A percentile compares a stretch with the other conserved stretches of the same genome.
Conservation (phyloP, 2,888 invertebrate genomes). For the Criorhina ranunculi region DNA sequence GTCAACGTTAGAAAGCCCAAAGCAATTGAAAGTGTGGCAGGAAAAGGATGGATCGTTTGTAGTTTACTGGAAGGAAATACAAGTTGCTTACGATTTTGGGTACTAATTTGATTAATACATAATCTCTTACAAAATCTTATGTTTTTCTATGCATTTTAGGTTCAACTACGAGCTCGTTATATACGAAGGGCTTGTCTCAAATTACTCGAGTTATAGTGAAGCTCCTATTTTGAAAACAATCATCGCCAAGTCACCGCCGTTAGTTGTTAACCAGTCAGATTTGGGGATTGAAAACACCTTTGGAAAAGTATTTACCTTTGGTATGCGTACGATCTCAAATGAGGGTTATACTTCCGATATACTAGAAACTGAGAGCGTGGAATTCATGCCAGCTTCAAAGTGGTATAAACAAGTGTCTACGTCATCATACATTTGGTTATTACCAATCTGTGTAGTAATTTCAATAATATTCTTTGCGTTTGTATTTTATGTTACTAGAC, state of each 20-base stretch:
- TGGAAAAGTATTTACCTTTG: constrained; percentile 87
- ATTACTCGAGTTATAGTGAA: constrained; percentile 85
- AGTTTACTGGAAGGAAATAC: constrained; percentile 88
- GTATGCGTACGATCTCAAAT: constrained; percentile 87
- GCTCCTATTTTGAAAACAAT: constrained; percentile 82
- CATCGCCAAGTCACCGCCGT: constrained; percentile 85
- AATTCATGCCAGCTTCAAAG: constrained; percentile 76
- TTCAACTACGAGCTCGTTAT: constrained; percentile 89
- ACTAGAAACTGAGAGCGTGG: constrained; percentile 78
- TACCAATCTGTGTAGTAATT: constrained; percentile 83
- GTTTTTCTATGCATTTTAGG: constrained; percentile 79
- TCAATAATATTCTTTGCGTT: constrained; percentile 86
- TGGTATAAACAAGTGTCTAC: constrained; percentile 73
- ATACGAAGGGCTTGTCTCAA: constrained; percentile 85
- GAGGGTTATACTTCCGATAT: constrained; percentile 80
- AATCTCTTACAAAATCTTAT: background rate
- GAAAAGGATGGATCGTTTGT: constrained; percentile 87
- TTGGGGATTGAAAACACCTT: constrained; percentile 85
- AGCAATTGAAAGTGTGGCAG: constrained; percentile 87
- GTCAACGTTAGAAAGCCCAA: constrained; percentile 87
- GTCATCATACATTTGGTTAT: constrained; percentile 61
- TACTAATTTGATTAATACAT: constrained; percentile 64
- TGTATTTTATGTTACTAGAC: constrained; percentile 87
- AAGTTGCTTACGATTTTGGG: constrained; percentile 78
- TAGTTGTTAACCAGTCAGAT: constrained; percentile 77